Conservation (phyloP, 64 coral and sea anemone species). For the Anthopleura sola region DNA sequence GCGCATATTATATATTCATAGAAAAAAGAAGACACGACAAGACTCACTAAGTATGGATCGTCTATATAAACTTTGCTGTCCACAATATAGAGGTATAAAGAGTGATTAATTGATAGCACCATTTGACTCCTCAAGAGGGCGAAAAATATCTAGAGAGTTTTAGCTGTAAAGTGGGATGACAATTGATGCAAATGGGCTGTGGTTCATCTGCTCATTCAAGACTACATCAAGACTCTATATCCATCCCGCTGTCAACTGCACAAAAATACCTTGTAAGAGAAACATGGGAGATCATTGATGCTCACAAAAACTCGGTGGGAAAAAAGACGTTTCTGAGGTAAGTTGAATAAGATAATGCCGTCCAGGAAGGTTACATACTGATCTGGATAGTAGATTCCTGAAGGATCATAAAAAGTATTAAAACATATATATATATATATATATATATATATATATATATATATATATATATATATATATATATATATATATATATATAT, state of each 20-base stretch:
- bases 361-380: too few species aligned
- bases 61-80: too few species aligned
- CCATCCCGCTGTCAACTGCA: constrained; percentile 46
- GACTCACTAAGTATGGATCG: not conserved
- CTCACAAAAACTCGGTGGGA: constrained; percentile 44
- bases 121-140: not conserved
- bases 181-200: constrained; percentile 47
- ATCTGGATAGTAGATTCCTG: too few species aligned
- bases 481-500: too few species aligned
- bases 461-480: too few species aligned
- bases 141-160: not conserved
- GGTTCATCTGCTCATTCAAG: constrained; percentile 28
- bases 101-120: too few species aligned
- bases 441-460: too few species aligned
- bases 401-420: too few species aligned
- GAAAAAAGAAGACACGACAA: not conserved
- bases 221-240: not conserved
- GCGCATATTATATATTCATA: not conserved
- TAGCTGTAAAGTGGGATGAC: not conserved
- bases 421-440: too few species aligned
- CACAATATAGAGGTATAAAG: too few species aligned
- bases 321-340: constrained; percentile 74
- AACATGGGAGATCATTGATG: constrained; percentile 65
- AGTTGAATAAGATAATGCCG: constrained; percentile 4
- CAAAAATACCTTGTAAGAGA: constrained; percentile 85